Base-by-base conservation (phyloP, 2,113 vertebrate genomes). In the Eolophus roseicapilla region DNA sequence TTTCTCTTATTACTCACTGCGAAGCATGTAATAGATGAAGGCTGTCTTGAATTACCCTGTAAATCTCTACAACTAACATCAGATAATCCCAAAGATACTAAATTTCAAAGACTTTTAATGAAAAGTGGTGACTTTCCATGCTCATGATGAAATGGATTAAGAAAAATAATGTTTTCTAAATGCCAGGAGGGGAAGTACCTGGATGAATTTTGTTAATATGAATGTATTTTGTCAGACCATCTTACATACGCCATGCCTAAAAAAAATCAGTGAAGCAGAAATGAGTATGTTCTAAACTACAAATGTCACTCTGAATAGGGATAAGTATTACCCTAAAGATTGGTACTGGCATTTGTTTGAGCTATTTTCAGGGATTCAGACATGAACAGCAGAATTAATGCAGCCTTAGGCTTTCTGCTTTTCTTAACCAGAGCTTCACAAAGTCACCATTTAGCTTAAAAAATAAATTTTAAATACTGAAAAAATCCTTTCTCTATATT, bases 1-100 rank as follows among this genome's bases (percentile, higher is more conserved):
- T 93, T 96, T 96, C 83, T 87, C 84, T 85, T 75, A 93, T 60
- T 89, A 90, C 78, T 93, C 33, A 62, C 82, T 92, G 77, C 4
- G 3, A 87, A 79, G 65, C 16, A 0, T n/a, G 20, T 92, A 88
- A 75, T 82, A 95, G 55, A 76, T 3, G 6, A 75, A 93, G 82
- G 43, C 52, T 90, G 73, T 94, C 64, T 93, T 92, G 88, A 92
- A 90, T 93, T 92, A 95, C 55, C 31, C 47, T 80, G 44, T 41
- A 83, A 47, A 75, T 88, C 81, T 84, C 77, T 35, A 59, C 49
- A 92, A 91, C 55, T 92, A 93, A 79, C 39, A 67, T 49, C 39
- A 89, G 57, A 74, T 64, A 91, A 94, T 82, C 53, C 75, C 25
- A 55, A 84, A 88, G 62, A 95, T 25, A 94, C 70, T 59, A 53